These are phyloP conservation scores for Pherbina coryleti DNA, from an alignment of 2,888 invertebrate genomes.

Conservation along the genomic window DNA sequence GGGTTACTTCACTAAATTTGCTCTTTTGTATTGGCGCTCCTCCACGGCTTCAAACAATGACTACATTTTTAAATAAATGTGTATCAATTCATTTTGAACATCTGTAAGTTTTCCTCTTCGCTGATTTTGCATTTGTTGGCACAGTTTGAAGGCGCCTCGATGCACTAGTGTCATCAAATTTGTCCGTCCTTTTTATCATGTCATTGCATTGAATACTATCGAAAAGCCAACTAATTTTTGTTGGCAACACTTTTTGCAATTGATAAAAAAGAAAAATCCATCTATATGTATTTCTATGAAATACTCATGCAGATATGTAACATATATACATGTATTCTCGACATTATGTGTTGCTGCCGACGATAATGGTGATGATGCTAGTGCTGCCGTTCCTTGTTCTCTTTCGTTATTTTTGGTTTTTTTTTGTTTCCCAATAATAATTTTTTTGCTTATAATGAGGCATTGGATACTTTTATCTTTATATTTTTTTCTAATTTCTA, in stretches of 20 bases:
- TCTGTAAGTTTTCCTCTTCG: background rate
- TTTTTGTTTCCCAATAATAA: background rate
- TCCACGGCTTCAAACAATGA: no score
- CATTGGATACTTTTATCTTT: background rate
- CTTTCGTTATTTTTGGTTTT: background rate
- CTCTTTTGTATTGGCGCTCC: background rate
- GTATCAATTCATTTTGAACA: background rate
- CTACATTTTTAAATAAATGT: no score
- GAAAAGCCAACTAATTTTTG: background rate
- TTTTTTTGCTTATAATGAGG: background rate
- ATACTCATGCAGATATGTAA: no score
- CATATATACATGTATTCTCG: no score
- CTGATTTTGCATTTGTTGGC: constrained; percentile 14
- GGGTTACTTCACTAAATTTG: background rate
- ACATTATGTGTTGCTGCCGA: no score
- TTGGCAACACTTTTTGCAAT: constrained; percentile 22
- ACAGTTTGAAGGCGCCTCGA: background rate
- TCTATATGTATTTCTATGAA: background rate
- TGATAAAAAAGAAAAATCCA: constrained; percentile 2
- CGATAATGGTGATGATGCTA: no score
- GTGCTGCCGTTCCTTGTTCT: background rate
- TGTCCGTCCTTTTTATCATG: background rate
- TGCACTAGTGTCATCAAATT: background rate
- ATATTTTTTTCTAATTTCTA: background rate
- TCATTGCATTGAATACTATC: background rate